Evolutionary conservation across 2,888 invertebrate genomes (phyloP).

Genomic region (Orchesella flavescens): DNA sequence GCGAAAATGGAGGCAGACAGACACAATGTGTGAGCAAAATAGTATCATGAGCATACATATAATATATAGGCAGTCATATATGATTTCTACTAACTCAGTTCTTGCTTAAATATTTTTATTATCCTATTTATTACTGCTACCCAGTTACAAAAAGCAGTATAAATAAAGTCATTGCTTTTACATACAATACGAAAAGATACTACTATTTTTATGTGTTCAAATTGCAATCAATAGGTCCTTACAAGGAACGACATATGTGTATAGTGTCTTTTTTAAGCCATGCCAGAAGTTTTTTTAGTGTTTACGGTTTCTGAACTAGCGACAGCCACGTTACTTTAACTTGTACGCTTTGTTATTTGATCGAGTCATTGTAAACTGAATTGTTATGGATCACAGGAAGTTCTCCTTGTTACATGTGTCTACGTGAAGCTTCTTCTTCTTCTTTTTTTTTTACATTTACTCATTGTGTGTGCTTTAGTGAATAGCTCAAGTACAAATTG

Average conservation of each 20-base stretch:
- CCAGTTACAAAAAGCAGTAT: background rate
- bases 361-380: slow-evolving; percentile 53
- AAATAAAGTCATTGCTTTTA: slow-evolving; percentile 46
- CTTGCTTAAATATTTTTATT: slow-evolving; percentile 2
- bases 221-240: background rate
- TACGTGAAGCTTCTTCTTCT: background rate
- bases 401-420: slow-evolving; percentile 39
- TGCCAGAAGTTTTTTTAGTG: slow-evolving; percentile 16
- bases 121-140: background rate
- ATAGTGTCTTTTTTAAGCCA: background rate
- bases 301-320: slow-evolving; percentile 52
- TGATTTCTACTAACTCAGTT: background rate
- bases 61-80: background rate
- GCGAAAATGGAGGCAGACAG: background rate
- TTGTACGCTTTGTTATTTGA: slow-evolving; percentile 46
- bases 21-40: no score
- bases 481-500: background rate
- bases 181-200: background rate
- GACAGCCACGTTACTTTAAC: slow-evolving; percentile 19
- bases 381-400: slow-evolving; percentile 61
- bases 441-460: background rate
- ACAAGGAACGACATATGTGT: slow-evolving; percentile 1
- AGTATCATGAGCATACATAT: background rate
- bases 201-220: slow-evolving; percentile 7
- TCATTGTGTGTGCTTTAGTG: background rate